Evolutionary conservation across 2,113 vertebrate genomes (phyloP).

Genomic region (Eurystomus gularis): DNA sequence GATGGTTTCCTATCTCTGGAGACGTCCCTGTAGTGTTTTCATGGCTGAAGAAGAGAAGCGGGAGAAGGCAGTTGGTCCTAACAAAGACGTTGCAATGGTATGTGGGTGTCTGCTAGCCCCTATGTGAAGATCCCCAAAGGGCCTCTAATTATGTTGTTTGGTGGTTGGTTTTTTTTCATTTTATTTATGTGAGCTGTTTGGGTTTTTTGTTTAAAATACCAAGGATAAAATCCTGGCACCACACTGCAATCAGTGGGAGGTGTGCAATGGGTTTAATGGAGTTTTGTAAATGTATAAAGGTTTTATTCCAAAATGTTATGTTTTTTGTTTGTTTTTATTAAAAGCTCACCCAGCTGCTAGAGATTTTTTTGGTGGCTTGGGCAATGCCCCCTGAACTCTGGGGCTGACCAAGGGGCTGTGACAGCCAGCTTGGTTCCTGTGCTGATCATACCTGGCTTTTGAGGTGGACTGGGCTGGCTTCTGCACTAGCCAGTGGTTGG

Average conservation of each 20-base stretch:
- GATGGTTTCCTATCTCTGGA: constrained; percentile 8
- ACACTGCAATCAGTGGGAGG: neutral
- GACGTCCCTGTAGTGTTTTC: neutral
- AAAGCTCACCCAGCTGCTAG: fast-evolving
- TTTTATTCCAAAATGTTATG: neutral
- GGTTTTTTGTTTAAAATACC: neutral
- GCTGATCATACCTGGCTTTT: neutral
- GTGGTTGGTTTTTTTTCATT: neutral
- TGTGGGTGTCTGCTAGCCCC: neutral
- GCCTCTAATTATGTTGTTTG: neutral
- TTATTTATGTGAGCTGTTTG: neutral
- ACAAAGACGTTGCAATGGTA: neutral
- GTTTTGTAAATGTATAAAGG: neutral
- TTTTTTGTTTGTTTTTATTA: neutral
- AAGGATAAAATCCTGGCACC: neutral
- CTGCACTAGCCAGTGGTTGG: neutral
- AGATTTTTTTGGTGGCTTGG: neutral
- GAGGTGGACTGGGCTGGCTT: neutral
- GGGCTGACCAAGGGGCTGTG: neutral
- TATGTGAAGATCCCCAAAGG: neutral
- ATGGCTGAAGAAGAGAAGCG: neutral
- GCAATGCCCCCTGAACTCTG: fast-evolving
- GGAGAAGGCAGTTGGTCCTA: neutral
- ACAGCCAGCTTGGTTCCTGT: neutral
- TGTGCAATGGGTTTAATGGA: neutral